These are phyloP conservation scores for Desmophyllum pertusum DNA, from an alignment of 92 coral and sea anemone species.

Conservation along the genomic window DNA sequence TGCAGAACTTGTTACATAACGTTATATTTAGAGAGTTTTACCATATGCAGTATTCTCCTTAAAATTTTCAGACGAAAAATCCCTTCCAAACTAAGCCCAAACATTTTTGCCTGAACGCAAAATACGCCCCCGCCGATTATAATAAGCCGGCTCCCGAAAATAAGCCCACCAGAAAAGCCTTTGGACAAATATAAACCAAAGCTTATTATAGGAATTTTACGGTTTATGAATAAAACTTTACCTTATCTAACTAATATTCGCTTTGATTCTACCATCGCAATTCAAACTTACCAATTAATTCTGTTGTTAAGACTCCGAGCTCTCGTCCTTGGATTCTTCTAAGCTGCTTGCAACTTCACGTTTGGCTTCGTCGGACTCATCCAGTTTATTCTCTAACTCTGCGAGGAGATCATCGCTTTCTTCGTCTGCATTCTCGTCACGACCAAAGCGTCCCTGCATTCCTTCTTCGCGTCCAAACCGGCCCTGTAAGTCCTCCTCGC, in stretches of 20 bases:
- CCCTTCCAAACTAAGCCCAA: not conserved
- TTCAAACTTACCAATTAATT: constrained; percentile 25
- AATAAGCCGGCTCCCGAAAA: no score
- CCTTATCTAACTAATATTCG: not conserved
- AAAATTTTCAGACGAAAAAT: no score
- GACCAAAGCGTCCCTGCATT: constrained; percentile 61
- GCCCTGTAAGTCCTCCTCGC: constrained; percentile 28
- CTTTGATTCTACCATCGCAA: not conserved
- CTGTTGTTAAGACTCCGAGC: constrained; percentile 41
- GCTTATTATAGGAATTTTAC: no score
- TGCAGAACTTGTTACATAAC: no score
- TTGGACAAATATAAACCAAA: no score
- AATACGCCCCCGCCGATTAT: no score
- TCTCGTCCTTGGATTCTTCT: constrained; percentile 32
- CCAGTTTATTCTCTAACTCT: constrained; percentile 26
- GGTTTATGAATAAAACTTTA: not conserved
- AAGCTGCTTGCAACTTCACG: constrained; percentile 29
- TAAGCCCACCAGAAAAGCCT: no score
- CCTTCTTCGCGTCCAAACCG: constrained; percentile 38
- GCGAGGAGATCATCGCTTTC: constrained; percentile 19
- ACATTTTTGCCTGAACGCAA: no score
- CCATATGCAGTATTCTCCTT: no score
- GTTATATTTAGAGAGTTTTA: no score
- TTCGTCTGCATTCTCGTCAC: constrained; percentile 30
- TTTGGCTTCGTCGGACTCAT: not conserved